Conservation (phyloP, 2,797 vertebrate genomes). For the Borostomias antarcticus region DNA sequence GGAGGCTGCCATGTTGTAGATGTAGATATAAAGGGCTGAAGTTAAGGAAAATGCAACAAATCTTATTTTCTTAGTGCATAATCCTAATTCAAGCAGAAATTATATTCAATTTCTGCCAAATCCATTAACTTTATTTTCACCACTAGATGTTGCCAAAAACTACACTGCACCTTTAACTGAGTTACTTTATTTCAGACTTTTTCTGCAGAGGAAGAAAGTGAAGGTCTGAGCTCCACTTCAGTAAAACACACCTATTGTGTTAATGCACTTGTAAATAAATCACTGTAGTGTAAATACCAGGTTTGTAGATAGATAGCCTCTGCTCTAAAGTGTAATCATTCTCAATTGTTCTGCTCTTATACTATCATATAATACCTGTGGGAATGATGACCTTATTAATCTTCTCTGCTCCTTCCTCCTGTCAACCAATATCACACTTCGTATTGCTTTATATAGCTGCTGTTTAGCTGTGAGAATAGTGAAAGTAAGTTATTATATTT, state of each 20-base stretch:
- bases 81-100: too few relatives aligned
- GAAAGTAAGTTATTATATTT: slow-evolving; percentile 15
- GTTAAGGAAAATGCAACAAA: too few relatives aligned
- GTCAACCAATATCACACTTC: slow-evolving; percentile 16
- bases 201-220: neutral
- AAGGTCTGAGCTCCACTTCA: too few relatives aligned
- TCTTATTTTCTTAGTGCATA: too few relatives aligned
- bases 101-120: too few relatives aligned
- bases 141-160: too few relatives aligned
- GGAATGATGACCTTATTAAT: slow-evolving; percentile 14
- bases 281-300: neutral
- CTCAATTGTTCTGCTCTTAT: slow-evolving; percentile 30
- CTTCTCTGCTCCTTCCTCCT: slow-evolving; percentile 22
- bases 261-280: neutral
- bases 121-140: too few relatives aligned
- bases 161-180: neutral
- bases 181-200: neutral
- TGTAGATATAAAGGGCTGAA: too few relatives aligned
- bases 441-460: slow-evolving; percentile 44
- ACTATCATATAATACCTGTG: slow-evolving; percentile 13
- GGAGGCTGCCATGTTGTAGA: too few relatives aligned
- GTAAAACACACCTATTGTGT: too few relatives aligned
- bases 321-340: slow-evolving; percentile 25
- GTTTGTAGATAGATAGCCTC: neutral
- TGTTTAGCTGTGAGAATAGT: slow-evolving; percentile 31